Conservation (phyloP, 2,113 vertebrate species). For the Paramisgurnus dabryanus region DNA sequence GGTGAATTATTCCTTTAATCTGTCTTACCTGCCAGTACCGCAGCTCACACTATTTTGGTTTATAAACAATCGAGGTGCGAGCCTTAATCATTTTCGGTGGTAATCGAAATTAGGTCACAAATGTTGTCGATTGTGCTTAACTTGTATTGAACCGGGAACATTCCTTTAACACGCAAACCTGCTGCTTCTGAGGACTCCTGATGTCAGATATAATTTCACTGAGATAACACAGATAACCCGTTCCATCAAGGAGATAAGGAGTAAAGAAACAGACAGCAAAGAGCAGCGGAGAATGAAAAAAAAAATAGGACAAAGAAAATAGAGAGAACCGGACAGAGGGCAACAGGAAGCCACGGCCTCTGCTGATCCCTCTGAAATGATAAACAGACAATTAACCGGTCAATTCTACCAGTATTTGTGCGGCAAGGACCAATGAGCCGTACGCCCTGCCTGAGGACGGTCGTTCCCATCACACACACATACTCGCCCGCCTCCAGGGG, state of each 20-base stretch:
- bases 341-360: constrained; percentile 47
- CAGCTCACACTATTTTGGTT: no score
- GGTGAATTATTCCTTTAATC: neutral
- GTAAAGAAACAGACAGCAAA: neutral
- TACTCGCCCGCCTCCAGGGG: constrained; percentile 29
- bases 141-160: no score
- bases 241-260: constrained; percentile 1
- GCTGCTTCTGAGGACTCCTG: constrained; percentile 47
- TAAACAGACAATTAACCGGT: constrained; percentile 60
- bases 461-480: constrained; percentile 40
- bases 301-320: constrained; percentile 23
- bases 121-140: no score
- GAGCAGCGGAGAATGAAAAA: neutral
- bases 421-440: constrained; percentile 44
- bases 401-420: constrained; percentile 45
- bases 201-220: constrained; percentile 40
- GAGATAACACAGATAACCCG: constrained; percentile 48
- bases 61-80: no score
- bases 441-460: constrained; percentile 39
- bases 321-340: constrained; percentile 31
- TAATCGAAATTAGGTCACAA: no score
- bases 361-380: constrained; percentile 50
- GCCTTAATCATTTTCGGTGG: no score
- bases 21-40: no score
- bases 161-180: constrained; percentile 22